These are phyloP conservation scores for Drosophila erecta DNA, from an alignment of 1,140 invertebrate genomes.

Conservation along the genomic window DNA sequence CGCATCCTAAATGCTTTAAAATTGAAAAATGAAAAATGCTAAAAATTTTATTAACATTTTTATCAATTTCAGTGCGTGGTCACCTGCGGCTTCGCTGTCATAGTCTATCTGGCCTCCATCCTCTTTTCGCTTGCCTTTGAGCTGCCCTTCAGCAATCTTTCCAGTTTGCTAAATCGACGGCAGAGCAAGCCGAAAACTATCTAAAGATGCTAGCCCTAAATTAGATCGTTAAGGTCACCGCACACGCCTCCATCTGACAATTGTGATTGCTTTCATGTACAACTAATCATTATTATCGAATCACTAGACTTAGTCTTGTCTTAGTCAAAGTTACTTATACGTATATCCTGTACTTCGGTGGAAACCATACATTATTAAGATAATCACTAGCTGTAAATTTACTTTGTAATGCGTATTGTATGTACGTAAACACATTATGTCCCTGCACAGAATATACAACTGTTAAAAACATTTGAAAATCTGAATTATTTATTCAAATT, in stretches of 20 bases:
- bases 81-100: constrained; percentile 76
- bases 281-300: constrained; percentile 54
- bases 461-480: constrained; percentile 1
- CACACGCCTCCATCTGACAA: constrained; percentile 66
- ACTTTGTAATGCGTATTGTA: constrained; percentile 15
- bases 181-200: constrained; percentile 50
- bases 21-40: too few relatives aligned
- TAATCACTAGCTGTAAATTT: constrained; percentile 18
- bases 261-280: constrained; percentile 77
- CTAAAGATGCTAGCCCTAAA: constrained; percentile 65
- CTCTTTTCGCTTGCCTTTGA: constrained; percentile 82
- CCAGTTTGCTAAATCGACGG: constrained; percentile 58
- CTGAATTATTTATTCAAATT: not conserved
- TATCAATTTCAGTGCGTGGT: constrained; percentile 64
- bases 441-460: constrained; percentile 17
- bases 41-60: not conserved
- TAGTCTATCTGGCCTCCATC: constrained; percentile 78
- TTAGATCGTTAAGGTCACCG: constrained; percentile 34
- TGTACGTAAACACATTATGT: constrained; percentile 8
- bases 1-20: not conserved
- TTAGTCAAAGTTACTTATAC: constrained; percentile 35
- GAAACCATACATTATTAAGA: constrained; percentile 36
- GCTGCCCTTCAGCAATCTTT: constrained; percentile 82
- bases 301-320: constrained; percentile 39
- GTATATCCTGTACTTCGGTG: constrained; percentile 31